Conservation (phyloP, 2,888 invertebrate genomes). For the Acronicta aceris region DNA sequence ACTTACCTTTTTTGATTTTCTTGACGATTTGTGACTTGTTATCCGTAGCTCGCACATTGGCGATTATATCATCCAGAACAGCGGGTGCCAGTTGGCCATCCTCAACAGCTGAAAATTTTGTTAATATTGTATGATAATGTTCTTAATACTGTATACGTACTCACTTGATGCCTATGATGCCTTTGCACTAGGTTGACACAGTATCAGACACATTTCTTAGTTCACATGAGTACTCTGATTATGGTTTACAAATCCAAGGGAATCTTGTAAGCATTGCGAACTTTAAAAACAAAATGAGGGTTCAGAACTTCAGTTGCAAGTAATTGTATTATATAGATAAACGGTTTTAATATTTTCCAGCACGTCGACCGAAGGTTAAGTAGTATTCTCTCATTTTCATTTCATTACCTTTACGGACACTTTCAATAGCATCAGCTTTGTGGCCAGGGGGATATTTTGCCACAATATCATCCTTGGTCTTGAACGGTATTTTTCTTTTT, state of each 20-base stretch:
- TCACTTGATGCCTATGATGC: too few relatives aligned
- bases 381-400: neutral
- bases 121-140: neutral
- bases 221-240: too few relatives aligned
- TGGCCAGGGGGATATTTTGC: neutral
- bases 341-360: too few relatives aligned
- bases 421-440: neutral
- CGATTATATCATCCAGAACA: conserved; percentile 2
- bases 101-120: conserved; percentile 2
- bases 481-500: neutral
- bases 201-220: too few relatives aligned
- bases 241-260: too few relatives aligned
- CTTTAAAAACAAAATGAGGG: too few relatives aligned
- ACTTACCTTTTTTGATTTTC: conserved; percentile 15
- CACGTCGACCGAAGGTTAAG: neutral
- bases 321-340: too few relatives aligned
- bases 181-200: too few relatives aligned
- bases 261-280: too few relatives aligned
- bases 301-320: too few relatives aligned
- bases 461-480: neutral
- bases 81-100: conserved; percentile 3
- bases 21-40: conserved; percentile 12
- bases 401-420: conserved; percentile 4
- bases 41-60: conserved; percentile 1
- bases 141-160: too few relatives aligned